Conservation (phyloP, 2,797 vertebrate species). For the Lerista edwardsae region DNA sequence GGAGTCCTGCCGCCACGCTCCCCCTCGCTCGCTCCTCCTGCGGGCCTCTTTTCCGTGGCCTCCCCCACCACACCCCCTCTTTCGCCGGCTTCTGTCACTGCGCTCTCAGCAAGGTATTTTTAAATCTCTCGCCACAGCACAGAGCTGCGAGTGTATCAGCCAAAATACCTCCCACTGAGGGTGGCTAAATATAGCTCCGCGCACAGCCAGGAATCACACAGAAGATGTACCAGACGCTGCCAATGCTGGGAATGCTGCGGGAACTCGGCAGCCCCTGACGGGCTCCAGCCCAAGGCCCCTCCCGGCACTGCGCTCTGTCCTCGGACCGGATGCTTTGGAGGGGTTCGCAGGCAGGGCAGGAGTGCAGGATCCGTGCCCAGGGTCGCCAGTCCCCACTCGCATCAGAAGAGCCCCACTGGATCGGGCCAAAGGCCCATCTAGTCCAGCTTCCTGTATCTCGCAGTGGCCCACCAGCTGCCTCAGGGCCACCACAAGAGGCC, state of each 20-base stretch:
- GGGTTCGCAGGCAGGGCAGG: too few species aligned
- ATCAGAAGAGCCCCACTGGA: too few species aligned
- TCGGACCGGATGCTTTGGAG: neutral
- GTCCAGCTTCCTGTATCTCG: too few species aligned
- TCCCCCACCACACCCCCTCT: neutral
- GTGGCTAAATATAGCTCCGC: slow-evolving; percentile 67
- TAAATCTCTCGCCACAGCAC: slow-evolving; percentile 66
- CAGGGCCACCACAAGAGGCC: too few species aligned
- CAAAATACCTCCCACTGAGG: slow-evolving; percentile 72
- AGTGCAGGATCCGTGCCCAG: too few species aligned
- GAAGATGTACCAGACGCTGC: slow-evolving; percentile 46
- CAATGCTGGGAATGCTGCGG: slow-evolving; percentile 25
- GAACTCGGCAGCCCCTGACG: slow-evolving; percentile 38
- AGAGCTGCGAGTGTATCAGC: slow-evolving; percentile 73
- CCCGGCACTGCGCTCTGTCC: fast-evolving
- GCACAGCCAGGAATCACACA: slow-evolving; percentile 52
- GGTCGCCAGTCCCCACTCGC: too few species aligned
- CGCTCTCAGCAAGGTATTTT: slow-evolving; percentile 71
- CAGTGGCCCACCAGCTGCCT: too few species aligned
- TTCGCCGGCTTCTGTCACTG: slow-evolving; percentile 41
- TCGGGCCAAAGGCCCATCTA: too few species aligned
- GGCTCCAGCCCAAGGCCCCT: slow-evolving; percentile 1
- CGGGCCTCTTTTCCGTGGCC: slow-evolving; percentile 39
- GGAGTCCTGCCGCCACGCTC: slow-evolving; percentile 50
- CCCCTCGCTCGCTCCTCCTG: neutral